Evolutionary conservation across 2,797 vertebrate genomes (phyloP), one percentile per base, ranked within the genome.

Genomic region (Melopsittacus undulatus): DNA sequence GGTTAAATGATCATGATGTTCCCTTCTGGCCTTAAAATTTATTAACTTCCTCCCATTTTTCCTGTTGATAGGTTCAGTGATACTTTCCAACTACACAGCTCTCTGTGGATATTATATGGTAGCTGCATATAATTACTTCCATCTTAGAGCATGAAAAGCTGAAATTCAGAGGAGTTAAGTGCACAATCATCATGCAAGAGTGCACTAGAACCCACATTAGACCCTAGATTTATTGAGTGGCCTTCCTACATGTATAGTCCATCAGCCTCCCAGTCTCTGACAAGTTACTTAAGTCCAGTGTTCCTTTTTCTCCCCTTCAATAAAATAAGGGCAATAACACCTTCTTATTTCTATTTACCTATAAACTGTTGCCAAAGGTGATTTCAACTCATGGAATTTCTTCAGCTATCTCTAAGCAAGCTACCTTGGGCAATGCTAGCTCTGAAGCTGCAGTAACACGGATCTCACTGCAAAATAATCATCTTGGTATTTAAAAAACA

Each of bases 1-100:
- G 89, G 86, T 95, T 94, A 94, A 95, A 96, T 4, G 85, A 95
- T 92, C 92, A 52, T 61, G 77, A 94, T 96, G 83, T 92, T 96
- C 92, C 92, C 70, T 94, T 94, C 82, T 90, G 87, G 83, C 77
- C 85, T 90, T 94, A 91, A 97, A 94, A 94, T 91, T 78, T 95
- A 96, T 94, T 95, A 93, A 90, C 77, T 76, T 94, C 19, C 77
- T 88, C 73, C 66, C 79, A 96, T 92, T 95, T 92, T 94, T 96
- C 73, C 82, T 96, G 66, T 88, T 88, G 82, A 94, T 94, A 88
- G 51, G 43, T 63, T 94, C 85, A 74, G 80, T 36, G 70, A 76
- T 84, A 94, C 73, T 92, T 92, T 94, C 70, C 74, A 91, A 42
- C 68, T 84, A 83, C 64, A 81, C 43, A 92, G 88, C 59, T 84